A percentile compares a stretch with the other conserved stretches of the same genome.
Conservation (phyloP, 2,888 invertebrate species). For the Tipula lateralis region DNA sequence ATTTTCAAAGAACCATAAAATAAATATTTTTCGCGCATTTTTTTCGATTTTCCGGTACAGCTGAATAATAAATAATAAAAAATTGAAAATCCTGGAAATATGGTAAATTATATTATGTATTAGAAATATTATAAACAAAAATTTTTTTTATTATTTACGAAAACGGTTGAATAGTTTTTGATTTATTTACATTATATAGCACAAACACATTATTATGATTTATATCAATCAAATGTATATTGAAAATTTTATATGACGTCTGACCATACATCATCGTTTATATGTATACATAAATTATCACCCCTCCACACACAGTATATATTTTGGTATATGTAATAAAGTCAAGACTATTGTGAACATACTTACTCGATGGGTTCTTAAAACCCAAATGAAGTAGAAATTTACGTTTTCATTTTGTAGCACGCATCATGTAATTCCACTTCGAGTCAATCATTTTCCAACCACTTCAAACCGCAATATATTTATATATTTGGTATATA, state of each 20-base stretch:
- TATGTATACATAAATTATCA: neutral
- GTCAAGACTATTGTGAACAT: neutral
- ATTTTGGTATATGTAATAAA: neutral
- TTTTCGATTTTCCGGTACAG: neutral
- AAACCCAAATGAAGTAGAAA: neutral
- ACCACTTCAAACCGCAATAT: neutral
- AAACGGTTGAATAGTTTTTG: conserved; percentile 1
- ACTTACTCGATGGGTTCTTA: neutral
- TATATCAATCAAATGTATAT: neutral
- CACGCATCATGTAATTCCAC: conserved; percentile 24
- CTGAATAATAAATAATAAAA: neutral
- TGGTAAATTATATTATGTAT: conserved; percentile 3
- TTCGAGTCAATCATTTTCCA: conserved; percentile 19
- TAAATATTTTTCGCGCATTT: neutral
- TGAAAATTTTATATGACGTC: neutral
- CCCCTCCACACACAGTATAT: neutral
- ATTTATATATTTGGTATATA: neutral
- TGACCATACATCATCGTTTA: neutral
- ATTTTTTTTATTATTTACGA: neutral
- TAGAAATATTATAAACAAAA: neutral
- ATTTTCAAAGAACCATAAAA: neutral
- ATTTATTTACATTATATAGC: neutral
- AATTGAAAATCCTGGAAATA: neutral
- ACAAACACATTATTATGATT: neutral
- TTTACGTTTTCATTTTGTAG: neutral